Percentiles rank a stretch among this genome's conserved stretches.
These are phyloP conservation scores for Zaprionus africanus DNA, from an alignment of 1,140 invertebrate species.

Conservation along the genomic window DNA sequence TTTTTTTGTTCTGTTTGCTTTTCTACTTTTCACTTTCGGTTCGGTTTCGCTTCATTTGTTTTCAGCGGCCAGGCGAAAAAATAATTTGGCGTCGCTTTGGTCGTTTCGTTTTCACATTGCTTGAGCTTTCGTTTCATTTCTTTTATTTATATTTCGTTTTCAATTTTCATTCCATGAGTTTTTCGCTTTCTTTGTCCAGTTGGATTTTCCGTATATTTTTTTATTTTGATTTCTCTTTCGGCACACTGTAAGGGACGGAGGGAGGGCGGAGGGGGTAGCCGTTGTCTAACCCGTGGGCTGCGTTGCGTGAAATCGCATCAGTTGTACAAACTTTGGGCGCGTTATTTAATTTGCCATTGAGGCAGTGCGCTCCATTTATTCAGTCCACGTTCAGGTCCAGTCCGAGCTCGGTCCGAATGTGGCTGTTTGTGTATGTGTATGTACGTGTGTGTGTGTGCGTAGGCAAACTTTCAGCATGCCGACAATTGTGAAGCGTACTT, in stretches of 20 bases:
- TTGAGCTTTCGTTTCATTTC: conserved; percentile 34
- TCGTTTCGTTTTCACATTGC: conserved; percentile 51
- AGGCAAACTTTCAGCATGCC: conserved; percentile 33
- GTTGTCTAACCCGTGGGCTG: conserved; percentile 57
- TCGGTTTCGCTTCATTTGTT: conserved; percentile 67
- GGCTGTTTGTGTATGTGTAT: neutral
- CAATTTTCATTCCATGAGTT: conserved; percentile 63
- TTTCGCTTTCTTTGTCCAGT: conserved; percentile 30
- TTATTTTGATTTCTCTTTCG: conserved; percentile 33
- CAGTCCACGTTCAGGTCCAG: conserved; percentile 50
- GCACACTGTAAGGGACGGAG: neutral
- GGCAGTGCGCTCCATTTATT: conserved; percentile 78
- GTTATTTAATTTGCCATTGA: conserved; percentile 82
- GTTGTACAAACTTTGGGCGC: conserved; percentile 81
- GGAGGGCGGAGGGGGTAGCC: neutral
- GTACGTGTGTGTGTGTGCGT: conserved; percentile 8
- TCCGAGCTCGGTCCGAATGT: neutral
- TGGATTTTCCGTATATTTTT: conserved; percentile 20
- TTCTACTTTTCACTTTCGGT: conserved; percentile 34
- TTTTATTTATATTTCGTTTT: conserved; percentile 59
- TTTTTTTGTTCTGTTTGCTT: conserved; percentile 29
- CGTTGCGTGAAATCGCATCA: conserved; percentile 79
- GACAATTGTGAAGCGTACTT: conserved; percentile 33
- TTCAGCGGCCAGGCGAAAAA: conserved; percentile 38
- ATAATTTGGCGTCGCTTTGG: conserved; percentile 38